A percentile compares a stretch with the other conserved stretches of the same genome.
phyloP scores from a whole-genome alignment of 2,113 vertebrate genomes.

The Sinocyclocheilus grahami region DNA sequence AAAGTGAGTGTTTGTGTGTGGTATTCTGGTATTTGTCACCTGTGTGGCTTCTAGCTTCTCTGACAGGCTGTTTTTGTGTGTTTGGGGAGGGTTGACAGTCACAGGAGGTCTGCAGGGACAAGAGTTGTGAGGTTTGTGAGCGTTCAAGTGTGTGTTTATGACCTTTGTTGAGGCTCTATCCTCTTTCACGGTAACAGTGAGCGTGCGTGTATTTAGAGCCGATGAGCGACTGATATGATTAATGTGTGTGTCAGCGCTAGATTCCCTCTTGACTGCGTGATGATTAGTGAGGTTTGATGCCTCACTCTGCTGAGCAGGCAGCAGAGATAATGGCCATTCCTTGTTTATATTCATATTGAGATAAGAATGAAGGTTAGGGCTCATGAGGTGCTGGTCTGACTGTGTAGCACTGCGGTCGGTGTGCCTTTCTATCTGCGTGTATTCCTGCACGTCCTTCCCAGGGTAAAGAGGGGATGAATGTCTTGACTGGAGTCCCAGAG shows the following conservation, averaged over 20 bases:
- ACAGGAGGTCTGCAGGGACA: background rate
- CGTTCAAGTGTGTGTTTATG: background rate
- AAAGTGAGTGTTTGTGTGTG: background rate
- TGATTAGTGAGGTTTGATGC: conserved; percentile 53
- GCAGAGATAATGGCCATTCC: conserved; percentile 55
- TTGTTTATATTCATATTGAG: conserved; percentile 41
- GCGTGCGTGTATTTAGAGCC: conserved; percentile 30
- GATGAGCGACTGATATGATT: conserved; percentile 33
- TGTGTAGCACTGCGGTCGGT: conserved; percentile 10
- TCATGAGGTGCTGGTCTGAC: conserved; percentile 30
- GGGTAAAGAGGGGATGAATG: conserved; percentile 4
- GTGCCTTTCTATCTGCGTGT: conserved; percentile 31
- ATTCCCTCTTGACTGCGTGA: conserved; percentile 52
- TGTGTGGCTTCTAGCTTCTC: background rate
- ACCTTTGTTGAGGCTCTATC: conserved; percentile 30
- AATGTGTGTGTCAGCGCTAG: conserved; percentile 27
- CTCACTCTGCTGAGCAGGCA: conserved; percentile 56
- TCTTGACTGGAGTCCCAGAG: conserved; percentile 24
- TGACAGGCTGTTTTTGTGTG: conserved; percentile 16
- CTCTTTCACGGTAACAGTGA: conserved; percentile 12
- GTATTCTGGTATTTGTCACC: background rate
- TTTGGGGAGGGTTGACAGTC: background rate
- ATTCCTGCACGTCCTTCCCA: conserved; percentile 34
- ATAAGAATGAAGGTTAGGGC: conserved; percentile 47
- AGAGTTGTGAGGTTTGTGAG: conserved; percentile 34